Evolutionary conservation across 2,113 vertebrate genomes (phyloP).

Genomic region (Leucoraja erinaceus): DNA sequence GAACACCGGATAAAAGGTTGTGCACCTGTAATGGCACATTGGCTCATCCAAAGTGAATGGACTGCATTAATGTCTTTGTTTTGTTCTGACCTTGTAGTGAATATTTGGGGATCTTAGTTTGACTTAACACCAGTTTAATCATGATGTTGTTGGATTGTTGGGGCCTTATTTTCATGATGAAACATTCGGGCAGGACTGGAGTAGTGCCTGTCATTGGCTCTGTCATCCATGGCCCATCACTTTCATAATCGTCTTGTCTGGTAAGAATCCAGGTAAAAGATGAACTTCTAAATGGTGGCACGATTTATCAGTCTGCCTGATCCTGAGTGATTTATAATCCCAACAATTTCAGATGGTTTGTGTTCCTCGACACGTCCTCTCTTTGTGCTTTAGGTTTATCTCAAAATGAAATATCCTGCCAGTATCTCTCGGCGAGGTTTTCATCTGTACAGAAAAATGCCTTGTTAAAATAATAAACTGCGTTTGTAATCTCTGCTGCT

Average conservation of each 20-base stretch:
- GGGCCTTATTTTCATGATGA: neutral
- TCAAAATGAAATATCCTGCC: neutral
- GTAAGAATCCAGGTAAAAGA: neutral
- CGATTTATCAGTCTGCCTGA: neutral
- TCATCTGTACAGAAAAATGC: neutral
- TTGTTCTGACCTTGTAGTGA: neutral
- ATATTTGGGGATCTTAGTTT: neutral
- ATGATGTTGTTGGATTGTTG: neutral
- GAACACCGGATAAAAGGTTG: no score
- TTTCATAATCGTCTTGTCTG: neutral
- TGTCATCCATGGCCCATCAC: neutral
- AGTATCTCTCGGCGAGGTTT: neutral
- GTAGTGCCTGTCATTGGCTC: neutral
- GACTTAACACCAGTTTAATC: neutral
- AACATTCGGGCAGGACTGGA: neutral
- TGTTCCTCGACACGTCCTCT: neutral
- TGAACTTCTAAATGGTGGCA: neutral
- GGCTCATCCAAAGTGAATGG: neutral
- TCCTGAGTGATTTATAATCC: neutral
- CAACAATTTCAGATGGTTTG: neutral
- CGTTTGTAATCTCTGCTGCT: neutral
- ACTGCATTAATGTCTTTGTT: neutral
- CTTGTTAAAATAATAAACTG: neutral
- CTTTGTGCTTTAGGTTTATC: neutral
- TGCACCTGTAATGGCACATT: neutral